Conservation (phyloP, 2,797 vertebrate genomes). For the Gymnocypris eckloni region DNA sequence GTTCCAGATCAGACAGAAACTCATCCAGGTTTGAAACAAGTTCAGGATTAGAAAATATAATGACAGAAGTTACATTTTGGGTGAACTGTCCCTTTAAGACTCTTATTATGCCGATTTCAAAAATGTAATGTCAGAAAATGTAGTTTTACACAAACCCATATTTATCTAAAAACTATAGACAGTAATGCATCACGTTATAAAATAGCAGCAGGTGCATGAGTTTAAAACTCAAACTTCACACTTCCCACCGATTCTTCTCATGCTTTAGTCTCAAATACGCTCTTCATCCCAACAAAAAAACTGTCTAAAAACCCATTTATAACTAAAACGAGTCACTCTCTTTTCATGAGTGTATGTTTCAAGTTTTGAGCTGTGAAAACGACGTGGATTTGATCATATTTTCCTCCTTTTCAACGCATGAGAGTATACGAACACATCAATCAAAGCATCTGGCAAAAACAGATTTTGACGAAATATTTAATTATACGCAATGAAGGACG, state of each 20-base stretch:
- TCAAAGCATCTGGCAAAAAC: slow-evolving; percentile 74
- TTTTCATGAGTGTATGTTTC: slow-evolving; percentile 59
- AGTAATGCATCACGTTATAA: slow-evolving; percentile 67
- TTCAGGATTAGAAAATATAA: background rate
- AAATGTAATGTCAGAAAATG: background rate
- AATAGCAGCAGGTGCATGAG: slow-evolving; percentile 81
- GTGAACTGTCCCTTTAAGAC: background rate
- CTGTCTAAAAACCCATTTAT: slow-evolving; percentile 60
- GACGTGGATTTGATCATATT: slow-evolving; percentile 61
- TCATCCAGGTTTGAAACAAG: background rate
- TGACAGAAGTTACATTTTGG: background rate
- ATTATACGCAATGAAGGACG: slow-evolving; percentile 80
- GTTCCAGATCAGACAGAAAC: background rate
- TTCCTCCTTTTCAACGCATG: slow-evolving; percentile 69
- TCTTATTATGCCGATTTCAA: background rate
- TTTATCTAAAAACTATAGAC: slow-evolving; percentile 45
- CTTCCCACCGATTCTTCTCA: slow-evolving; percentile 69
- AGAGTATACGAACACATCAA: slow-evolving; percentile 79
- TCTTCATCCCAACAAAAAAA: slow-evolving; percentile 66
- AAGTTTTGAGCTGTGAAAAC: slow-evolving; percentile 65
- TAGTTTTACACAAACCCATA: slow-evolving; percentile 30
- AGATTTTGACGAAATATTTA: slow-evolving; percentile 80
- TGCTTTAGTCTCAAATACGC: slow-evolving; percentile 67
- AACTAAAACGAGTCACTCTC: slow-evolving; percentile 66
- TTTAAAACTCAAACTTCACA: slow-evolving; percentile 62